Conservation (phyloP, 2,113 vertebrate species). For the Erythrolamprus reginae region DNA sequence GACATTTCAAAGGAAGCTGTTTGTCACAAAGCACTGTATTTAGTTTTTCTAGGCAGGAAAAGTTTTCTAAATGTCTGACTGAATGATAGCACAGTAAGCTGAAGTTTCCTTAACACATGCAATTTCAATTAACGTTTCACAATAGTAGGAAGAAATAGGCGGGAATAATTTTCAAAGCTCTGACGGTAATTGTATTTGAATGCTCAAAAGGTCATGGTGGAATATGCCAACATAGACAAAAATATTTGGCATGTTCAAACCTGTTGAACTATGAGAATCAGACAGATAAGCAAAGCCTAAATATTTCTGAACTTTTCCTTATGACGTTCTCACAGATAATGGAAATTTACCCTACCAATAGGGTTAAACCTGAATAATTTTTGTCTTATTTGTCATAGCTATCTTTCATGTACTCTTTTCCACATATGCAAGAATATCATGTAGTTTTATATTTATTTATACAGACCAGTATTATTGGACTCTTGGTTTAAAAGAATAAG, state of each 20-base stretch:
- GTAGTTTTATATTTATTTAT: constrained; percentile 57
- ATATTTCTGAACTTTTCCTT: rapidly evolving
- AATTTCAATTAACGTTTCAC: not conserved
- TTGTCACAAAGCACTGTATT: not conserved
- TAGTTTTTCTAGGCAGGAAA: not conserved
- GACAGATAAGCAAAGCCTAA: not conserved
- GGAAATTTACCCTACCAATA: not conserved
- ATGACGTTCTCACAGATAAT: constrained; percentile 21
- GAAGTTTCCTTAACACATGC: not conserved
- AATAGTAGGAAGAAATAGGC: not conserved
- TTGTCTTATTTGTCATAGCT: not conserved
- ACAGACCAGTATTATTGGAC: not conserved
- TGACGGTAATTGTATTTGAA: not conserved
- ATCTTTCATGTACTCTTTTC: not conserved
- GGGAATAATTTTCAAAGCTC: not conserved
- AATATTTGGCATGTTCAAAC: not conserved
- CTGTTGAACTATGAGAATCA: not conserved
- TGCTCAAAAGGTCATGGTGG: not conserved
- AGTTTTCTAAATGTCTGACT: not conserved
- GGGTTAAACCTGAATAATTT: not conserved
- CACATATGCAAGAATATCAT: constrained; percentile 14
- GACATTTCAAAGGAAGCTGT: not conserved
- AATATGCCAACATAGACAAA: not conserved
- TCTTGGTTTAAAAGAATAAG: constrained; percentile 29
- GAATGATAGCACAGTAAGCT: not conserved